phyloP scores from a whole-genome alignment of 2,797 vertebrate species.

The Mareca strepera region DNA sequence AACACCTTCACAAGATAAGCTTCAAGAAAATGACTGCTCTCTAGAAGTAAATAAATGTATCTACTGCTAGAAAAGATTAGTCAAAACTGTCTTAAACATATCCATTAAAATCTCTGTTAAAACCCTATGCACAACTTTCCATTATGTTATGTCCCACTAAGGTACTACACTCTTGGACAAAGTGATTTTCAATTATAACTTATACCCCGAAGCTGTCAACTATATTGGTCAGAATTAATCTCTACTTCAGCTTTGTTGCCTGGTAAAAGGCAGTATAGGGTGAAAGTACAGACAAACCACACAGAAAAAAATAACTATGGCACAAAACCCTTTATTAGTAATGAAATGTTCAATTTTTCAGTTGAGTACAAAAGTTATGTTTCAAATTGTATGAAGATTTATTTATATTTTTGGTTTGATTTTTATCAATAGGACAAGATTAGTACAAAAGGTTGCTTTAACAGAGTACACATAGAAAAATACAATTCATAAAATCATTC shows the following conservation, averaged over 20 bases:
- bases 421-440: background rate
- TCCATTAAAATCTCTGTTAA: background rate
- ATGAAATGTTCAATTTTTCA: background rate
- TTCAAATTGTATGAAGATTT: background rate
- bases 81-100: background rate
- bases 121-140: background rate
- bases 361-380: background rate
- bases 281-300: background rate
- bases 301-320: background rate
- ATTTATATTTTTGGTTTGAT: background rate
- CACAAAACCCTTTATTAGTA: background rate
- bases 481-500: background rate
- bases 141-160: background rate
- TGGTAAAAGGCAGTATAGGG: background rate
- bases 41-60: background rate
- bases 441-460: background rate
- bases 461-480: background rate
- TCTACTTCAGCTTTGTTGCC: background rate
- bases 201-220: background rate
- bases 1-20: background rate
- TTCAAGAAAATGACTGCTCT: background rate
- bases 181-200: background rate
- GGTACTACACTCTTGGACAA: background rate
- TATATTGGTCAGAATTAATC: background rate
- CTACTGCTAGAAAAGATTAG: background rate